Evolutionary conservation across 2,888 invertebrate species (phyloP), one percentile per base, ranked within the genome.

Genomic region (Leptopilina drosophilae): DNA sequence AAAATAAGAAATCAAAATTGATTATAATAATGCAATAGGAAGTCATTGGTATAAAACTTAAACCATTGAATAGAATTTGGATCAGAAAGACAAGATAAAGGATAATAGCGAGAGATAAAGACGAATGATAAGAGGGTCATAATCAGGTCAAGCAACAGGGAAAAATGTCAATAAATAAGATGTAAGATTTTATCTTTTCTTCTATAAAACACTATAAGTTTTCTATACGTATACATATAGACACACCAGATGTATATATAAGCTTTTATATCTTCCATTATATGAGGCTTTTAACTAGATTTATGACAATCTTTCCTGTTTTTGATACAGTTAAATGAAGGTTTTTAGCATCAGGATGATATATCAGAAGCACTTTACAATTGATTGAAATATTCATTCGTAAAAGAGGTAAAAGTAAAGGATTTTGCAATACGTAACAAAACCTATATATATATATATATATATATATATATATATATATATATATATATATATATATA

Each of bases 281-380:
- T 73, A 73, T 73, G 73, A n/a, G 40, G 33, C 9, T 56, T 62
- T 53, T 53, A 69, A 49, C 5, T 64, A n/a, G 64, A 33, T 64
- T 64, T 14, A 26, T 64, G 40, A 33, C 64, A 64, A 40, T 64
- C 40, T 14, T n/a, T 64, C 62, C 62, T 62, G 62, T 62, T 62
- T 62, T 20, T 20, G 62, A 62, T 62, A 62, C 62, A 62, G 62
- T 62, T 62, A 62, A 62, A 62, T 62, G 62, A 62, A 20, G 62
- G 62, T 42, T 20, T 62, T 5, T 62, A 62, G 7, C 62, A 62
- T 62, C 62, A 49, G 20, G 15, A 62, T 62, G 20, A 62, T n/a
- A 62, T 62, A 62, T 62, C 15, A 20, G 9, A 62, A 62, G 62
- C 62, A 20, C 62, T 62, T 62, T 62, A 62, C 62, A 62, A 20